Percentiles rank a stretch among this genome's conserved stretches.
Conservation (phyloP, 23 tunicate genomes). For the Halocynthia roretzi region DNA sequence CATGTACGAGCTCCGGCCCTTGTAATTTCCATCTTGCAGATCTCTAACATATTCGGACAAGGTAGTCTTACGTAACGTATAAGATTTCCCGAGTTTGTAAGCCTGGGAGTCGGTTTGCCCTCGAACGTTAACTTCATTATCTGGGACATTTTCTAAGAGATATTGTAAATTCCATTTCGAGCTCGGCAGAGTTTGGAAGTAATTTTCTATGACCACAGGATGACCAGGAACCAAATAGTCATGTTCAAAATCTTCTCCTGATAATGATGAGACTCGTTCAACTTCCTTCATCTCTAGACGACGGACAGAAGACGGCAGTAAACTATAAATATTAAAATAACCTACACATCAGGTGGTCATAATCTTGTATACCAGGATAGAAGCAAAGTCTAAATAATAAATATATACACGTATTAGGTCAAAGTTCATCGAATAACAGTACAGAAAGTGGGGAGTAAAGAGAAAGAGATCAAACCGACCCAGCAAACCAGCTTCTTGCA, state of each 20-base stretch:
- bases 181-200: constrained; percentile 36
- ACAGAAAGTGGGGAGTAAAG: no score
- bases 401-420: no score
- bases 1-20: constrained; percentile 71
- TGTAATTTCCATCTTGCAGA: constrained; percentile 27
- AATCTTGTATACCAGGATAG: no score
- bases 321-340: no score
- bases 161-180: constrained; percentile 78
- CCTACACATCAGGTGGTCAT: no score
- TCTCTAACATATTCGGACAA: constrained; percentile 64
- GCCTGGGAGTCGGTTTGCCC: constrained; percentile 62
- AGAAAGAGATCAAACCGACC: no score
- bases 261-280: background rate
- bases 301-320: no score
- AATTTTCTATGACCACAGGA: constrained; percentile 63
- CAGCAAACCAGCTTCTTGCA: no score
- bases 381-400: no score
- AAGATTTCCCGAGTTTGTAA: constrained; percentile 76
- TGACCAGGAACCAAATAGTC: constrained; percentile 25
- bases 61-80: constrained; percentile 71
- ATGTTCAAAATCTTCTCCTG: constrained; percentile 48
- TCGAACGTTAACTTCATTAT: constrained; percentile 60
- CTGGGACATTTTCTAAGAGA: constrained; percentile 44
- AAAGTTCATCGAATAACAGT: no score
- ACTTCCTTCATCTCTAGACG: background rate